Conservation (phyloP, 2,113 vertebrate genomes). For the Benitochromis conjunctus region DNA sequence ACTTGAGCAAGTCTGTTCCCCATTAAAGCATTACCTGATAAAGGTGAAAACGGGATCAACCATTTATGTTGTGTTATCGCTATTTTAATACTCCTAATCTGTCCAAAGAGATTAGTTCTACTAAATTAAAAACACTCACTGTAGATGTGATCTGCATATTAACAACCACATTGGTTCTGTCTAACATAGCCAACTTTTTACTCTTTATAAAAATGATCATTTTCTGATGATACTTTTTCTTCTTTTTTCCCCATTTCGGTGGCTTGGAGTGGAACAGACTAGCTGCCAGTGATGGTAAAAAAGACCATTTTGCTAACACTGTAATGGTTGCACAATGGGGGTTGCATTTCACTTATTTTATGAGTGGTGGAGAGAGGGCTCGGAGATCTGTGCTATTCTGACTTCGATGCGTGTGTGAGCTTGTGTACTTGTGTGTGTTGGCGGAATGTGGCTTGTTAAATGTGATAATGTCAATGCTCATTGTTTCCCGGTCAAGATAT, state of each 20-base stretch:
- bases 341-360: slow-evolving; percentile 64
- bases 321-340: slow-evolving; percentile 58
- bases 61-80: background rate
- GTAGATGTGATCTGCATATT: slow-evolving; percentile 19
- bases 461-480: slow-evolving; percentile 39
- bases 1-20: background rate
- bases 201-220: slow-evolving; percentile 22
- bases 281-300: slow-evolving; percentile 37
- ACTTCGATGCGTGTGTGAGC: background rate
- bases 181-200: background rate
- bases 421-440: background rate
- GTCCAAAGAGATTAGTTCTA: slow-evolving; percentile 8
- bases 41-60: slow-evolving; percentile 1
- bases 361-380: slow-evolving; percentile 30
- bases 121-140: slow-evolving; percentile 1
- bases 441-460: slow-evolving; percentile 54
- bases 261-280: slow-evolving; percentile 19
- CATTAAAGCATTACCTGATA: background rate
- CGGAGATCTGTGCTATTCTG: slow-evolving; percentile 7
- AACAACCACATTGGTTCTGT: background rate
- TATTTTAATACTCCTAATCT: background rate
- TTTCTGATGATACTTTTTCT: slow-evolving; percentile 28
- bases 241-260: slow-evolving; percentile 19
- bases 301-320: slow-evolving; percentile 21
- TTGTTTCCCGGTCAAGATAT: slow-evolving; percentile 34